Evolutionary conservation across 2,888 invertebrate genomes (phyloP), one percentile per base, ranked within the genome.

Genomic region (Tiphia femorata): DNA sequence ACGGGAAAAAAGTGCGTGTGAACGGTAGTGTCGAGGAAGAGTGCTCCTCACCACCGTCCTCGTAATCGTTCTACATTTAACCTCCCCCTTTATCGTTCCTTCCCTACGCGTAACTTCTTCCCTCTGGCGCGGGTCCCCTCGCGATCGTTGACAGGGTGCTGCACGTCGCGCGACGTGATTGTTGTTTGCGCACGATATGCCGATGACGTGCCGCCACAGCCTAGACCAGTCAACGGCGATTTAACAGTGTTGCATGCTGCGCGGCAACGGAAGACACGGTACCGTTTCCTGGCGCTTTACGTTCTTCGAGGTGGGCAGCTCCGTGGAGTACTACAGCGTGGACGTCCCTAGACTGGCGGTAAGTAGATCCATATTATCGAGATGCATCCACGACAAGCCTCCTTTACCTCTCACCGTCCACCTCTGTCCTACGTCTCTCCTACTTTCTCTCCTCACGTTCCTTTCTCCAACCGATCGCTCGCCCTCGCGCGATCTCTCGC

Each of bases 311-410:
- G 43, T 62, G 55, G 55, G 51, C 57, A 35, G n/a, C n/a, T n/a
- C n/a, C n/a, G n/a, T n/a, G n/a, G n/a, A n/a, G n/a, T n/a, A 57
- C 42, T 48, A 54, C 51, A 55, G 43, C 42, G 57, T 64, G 60
- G 56, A 58, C 57, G 51, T 62, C 20, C 53, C 49, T 60, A 60
- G 49, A 62, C 48, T 65, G 63, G 65, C 62, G 60, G 73, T 73
- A 48, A 67, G 61, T 70, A 53, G 35, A 61, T 58, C 55, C 55
- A 49, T 53, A 62, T 62, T 50, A 49, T 59, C 27, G 20, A 20
- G 16, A 37, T n/a, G n/a, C n/a, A n/a, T n/a, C n/a, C n/a, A 8
- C 27, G 20, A 20, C 23, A 19, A 25, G n/a, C 27, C 35, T 49
- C 33, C 3, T 19, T 29, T 20, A 19, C 16, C 12, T 6, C 17